Evolutionary conservation across 2,113 vertebrate genomes (phyloP), one percentile per base, ranked within the genome.

Genomic region (Oryzias javanicus): DNA sequence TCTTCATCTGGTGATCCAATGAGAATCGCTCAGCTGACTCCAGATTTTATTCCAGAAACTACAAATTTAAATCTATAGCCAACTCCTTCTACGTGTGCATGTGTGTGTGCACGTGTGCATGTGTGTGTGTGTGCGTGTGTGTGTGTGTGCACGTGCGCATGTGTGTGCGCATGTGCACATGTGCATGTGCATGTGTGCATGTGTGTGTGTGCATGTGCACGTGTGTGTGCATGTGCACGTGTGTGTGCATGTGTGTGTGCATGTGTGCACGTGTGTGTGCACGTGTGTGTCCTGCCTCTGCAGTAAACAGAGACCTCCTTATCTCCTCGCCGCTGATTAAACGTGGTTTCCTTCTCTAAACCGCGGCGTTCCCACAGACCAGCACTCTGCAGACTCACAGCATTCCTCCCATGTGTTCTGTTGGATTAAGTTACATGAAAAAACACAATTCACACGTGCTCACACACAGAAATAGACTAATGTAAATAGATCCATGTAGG

Each of bases 361-460:
- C 4, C 1, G 0, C 22, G 48, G 52, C 27, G 49, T 74, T 86
- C 44, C 49, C 69, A 75, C 44, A 64, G 68, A 61, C 64, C 27
- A 27, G 42, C 49, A 65, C 73, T 80, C 80, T 74, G 63, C 74
- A 81, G 70, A 81, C 67, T 10, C 47, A 47, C 71, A 13, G 29
- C 84, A 75, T 83, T 82, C 77, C 70, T 69, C 45, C 41, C 24
- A 58, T 55, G 64, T 54, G 54, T 16, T 45, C 67, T 75, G 71
- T 77, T 83, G 78, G 60, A 83, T 81, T 75, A 42, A 14, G 41
- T 57, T 46, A 55, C 18, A n/a, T 52, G 18, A 50, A 51, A 2
- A 48, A 49, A 60, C 58, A 53, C 54, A 35, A 35, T 35, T 35
- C 47, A 17, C 19, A 2, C 57, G 18, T 42, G 13, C 24, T 35